phyloP scores from a whole-genome alignment of 1,140 invertebrate species.

The Semibalanus balanoides region DNA sequence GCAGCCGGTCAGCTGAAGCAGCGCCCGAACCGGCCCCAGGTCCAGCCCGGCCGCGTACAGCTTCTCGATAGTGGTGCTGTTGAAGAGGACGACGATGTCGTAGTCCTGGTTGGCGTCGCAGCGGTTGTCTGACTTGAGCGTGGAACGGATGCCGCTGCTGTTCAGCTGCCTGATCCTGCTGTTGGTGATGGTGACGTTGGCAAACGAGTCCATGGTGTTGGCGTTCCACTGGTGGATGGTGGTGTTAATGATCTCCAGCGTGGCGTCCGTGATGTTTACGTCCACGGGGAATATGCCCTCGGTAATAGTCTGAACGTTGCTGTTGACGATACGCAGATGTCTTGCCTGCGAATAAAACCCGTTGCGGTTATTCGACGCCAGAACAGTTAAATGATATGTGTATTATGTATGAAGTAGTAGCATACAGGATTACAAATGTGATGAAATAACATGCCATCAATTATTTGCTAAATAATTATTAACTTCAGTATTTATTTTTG shows the following conservation, averaged over 20 bases:
- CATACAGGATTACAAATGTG: not conserved
- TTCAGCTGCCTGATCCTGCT: not conserved
- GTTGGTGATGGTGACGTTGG: not conserved
- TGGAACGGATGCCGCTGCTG: not conserved
- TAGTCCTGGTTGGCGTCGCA: too few relatives aligned
- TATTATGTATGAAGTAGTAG: not conserved
- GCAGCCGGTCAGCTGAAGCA: not conserved
- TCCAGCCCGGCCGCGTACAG: not conserved
- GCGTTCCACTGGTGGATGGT: not conserved
- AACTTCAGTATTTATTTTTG: constrained; percentile 30
- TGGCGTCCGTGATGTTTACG: not conserved
- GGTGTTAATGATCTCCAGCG: not conserved
- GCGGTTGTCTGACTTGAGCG: not conserved
- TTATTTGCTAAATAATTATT: too few relatives aligned
- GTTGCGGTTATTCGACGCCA: not conserved
- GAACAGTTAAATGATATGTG: not conserved
- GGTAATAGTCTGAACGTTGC: not conserved
- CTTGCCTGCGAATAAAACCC: not conserved
- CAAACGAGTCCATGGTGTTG: not conserved
- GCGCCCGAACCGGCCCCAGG: not conserved
- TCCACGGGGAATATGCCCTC: not conserved
- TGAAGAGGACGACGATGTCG: not conserved
- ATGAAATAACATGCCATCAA: not conserved
- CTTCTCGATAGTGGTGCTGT: not conserved
- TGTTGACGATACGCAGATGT: not conserved